Evolutionary conservation across 2,888 invertebrate species (phyloP).

Genomic region (Cyrtodaria siliqua): DNA sequence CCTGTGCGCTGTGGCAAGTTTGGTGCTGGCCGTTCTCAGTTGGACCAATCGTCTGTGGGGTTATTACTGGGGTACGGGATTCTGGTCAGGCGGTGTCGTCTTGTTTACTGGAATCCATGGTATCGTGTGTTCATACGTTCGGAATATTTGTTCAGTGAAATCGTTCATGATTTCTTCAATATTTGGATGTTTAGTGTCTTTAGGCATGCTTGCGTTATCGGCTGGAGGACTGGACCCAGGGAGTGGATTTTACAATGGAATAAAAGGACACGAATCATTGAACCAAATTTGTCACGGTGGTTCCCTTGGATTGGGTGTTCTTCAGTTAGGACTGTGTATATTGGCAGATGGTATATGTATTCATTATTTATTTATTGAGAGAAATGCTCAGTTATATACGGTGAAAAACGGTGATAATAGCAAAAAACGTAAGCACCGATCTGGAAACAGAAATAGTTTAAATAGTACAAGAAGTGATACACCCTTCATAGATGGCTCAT

Average conservation of each 20-base stretch:
- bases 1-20: conserved; percentile 75
- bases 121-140: conserved; percentile 69
- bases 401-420: not conserved
- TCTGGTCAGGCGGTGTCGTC: conserved; percentile 79
- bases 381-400: not conserved
- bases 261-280: conserved; percentile 40
- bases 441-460: conserved; percentile 2
- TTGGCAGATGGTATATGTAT: conserved; percentile 72
- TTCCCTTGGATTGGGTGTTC: conserved; percentile 69
- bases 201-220: conserved; percentile 76
- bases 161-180: conserved; percentile 71
- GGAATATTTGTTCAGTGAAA: conserved; percentile 69
- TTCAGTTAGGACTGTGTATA: conserved; percentile 71
- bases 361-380: conserved; percentile 72
- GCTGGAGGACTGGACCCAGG: conserved; percentile 75
- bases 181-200: conserved; percentile 69
- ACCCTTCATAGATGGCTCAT: conserved; percentile 23
- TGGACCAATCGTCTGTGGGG: conserved; percentile 79
- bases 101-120: conserved; percentile 74
- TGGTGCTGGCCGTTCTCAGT: conserved; percentile 76
- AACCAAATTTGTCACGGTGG: conserved; percentile 74
- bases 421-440: conserved; percentile 12
- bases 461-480: conserved; percentile 33
- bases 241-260: conserved; percentile 74
- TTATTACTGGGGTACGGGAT: conserved; percentile 78